A percentile compares a stretch with the other conserved stretches of the same genome.
These are phyloP conservation scores for Drosophila parabipectinata DNA, from an alignment of 1,140 invertebrate species.

Conservation along the genomic window DNA sequence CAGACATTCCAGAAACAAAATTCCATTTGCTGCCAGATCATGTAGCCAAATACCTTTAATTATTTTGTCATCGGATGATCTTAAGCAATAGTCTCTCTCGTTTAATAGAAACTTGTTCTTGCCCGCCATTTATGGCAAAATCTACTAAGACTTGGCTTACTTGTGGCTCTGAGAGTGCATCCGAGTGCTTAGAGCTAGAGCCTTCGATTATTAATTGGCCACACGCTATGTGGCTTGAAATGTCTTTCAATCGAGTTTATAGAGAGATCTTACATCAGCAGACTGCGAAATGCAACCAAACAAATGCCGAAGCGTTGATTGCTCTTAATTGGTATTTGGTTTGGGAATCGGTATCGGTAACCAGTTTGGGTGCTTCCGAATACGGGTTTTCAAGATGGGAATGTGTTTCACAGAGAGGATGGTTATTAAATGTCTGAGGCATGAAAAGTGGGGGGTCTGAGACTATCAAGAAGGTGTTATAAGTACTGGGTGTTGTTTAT, in stretches of 20 bases:
- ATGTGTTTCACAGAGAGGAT: neutral
- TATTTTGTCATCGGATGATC: neutral
- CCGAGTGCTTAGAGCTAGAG: too few relatives aligned
- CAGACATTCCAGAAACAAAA: too few relatives aligned
- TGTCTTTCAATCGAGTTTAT: neutral
- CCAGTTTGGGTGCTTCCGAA: constrained; percentile 19
- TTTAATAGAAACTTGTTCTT: constrained; percentile 19
- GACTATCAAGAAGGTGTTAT: too few relatives aligned
- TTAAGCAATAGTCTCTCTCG: neutral
- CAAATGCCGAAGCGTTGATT: constrained; percentile 31
- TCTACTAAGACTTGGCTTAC: too few relatives aligned
- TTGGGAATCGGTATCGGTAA: constrained; percentile 17
- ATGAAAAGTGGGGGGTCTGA: too few relatives aligned
- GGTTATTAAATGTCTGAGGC: too few relatives aligned
- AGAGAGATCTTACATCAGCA: constrained; percentile 16
- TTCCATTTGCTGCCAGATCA: neutral
- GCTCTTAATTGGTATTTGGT: constrained; percentile 40
- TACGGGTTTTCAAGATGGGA: constrained; percentile 1
- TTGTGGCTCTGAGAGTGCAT: too few relatives aligned
- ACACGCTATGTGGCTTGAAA: constrained; percentile 13
- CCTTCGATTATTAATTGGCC: constrained; percentile 26
- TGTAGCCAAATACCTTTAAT: neutral
- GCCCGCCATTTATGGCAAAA: constrained; percentile 33
- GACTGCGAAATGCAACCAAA: constrained; percentile 2
- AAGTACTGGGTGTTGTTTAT: too few relatives aligned